Evolutionary conservation across 2,797 vertebrate species (phyloP), one percentile per base, ranked within the genome.

Genomic region (Forpus xanthops): DNA sequence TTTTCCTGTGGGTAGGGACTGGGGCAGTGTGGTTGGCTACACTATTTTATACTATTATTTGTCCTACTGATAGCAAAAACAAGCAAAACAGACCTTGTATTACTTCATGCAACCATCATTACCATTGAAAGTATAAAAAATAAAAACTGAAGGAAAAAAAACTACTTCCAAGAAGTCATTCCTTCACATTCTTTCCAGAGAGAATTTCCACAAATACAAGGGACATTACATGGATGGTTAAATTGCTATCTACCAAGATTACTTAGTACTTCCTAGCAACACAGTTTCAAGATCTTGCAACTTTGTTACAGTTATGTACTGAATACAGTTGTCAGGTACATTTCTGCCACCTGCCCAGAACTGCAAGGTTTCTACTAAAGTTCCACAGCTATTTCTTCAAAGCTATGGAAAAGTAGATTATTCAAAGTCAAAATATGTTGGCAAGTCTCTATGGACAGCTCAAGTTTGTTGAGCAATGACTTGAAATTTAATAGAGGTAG

Each of bases 331-430:
- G 20, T 31, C 28, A 35, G 5, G 24, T 25, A 49, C 4, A 18
- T 65, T 86, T 87, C 67, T 75, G 55, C n/a, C 56, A 87, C 23
- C 25, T 60, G n/a, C 49, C 58, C 52, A 55, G 35, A 90, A 61
- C 45, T 31, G 15, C 28, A 71, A 71, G 15, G 31, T 25, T 93
- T 91, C 45, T 62, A 72, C 39, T 72, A 75, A 18, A 76, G 47
- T 18, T 71, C 8, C 15, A 52, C 6, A 71, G 21, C 27, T 81
- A 62, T 66, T 88, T 85, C 55, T 89, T 78, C 49, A 80, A 85
- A 81, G 23, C 53, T 30, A 84, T 18, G 74, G 42, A n/a, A 90
- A 88, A 90, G 49, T 1, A 84, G 15, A 62, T 52, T 78, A 84
- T 73, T 85, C 30, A 62, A 62, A 41, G 30, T 52, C 41, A 72